These are phyloP conservation scores for Gymnoscopelus braueri DNA, from an alignment of 2,797 vertebrate species.

Conservation along the genomic window DNA sequence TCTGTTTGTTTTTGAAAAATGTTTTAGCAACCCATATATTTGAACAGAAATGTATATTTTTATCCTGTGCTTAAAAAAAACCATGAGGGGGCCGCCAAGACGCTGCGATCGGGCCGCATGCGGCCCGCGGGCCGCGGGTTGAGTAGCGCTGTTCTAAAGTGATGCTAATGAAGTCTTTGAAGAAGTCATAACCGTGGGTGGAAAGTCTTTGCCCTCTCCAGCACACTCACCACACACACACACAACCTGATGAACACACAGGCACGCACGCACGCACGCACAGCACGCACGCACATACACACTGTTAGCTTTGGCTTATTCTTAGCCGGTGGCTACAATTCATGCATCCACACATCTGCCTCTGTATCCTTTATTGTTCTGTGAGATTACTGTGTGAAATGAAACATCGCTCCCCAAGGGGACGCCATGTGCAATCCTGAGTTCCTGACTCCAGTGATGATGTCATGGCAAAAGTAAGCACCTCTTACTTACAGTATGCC, in stretches of 20 bases:
- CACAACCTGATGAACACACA: conserved; percentile 9
- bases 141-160: too few species aligned
- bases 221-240: conserved; percentile 29
- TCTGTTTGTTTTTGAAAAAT: too few species aligned
- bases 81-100: too few species aligned
- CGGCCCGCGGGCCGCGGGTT: too few species aligned
- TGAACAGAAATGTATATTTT: too few species aligned
- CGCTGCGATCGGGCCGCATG: too few species aligned
- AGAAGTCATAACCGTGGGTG: conserved; percentile 54
- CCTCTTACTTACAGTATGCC: conserved; percentile 4
- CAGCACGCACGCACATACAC: conserved; percentile 1
- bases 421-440: conserved; percentile 19
- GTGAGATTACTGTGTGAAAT: conserved; percentile 49
- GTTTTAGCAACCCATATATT: too few species aligned
- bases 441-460: conserved; percentile 32
- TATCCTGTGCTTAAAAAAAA: too few species aligned
- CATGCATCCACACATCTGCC: conserved; percentile 56
- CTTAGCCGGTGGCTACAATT: conserved; percentile 53
- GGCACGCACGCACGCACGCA: conserved; percentile 4
- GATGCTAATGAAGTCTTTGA: conserved; percentile 66
- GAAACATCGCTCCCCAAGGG: conserved; percentile 44
- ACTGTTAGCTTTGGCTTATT: conserved; percentile 57
- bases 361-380: conserved; percentile 52
- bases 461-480: neutral
- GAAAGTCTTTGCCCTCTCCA: conserved; percentile 52